Evolutionary conservation across 2,797 vertebrate genomes (phyloP), one percentile per base, ranked within the genome.

Genomic region (Argyrosomus regius): DNA sequence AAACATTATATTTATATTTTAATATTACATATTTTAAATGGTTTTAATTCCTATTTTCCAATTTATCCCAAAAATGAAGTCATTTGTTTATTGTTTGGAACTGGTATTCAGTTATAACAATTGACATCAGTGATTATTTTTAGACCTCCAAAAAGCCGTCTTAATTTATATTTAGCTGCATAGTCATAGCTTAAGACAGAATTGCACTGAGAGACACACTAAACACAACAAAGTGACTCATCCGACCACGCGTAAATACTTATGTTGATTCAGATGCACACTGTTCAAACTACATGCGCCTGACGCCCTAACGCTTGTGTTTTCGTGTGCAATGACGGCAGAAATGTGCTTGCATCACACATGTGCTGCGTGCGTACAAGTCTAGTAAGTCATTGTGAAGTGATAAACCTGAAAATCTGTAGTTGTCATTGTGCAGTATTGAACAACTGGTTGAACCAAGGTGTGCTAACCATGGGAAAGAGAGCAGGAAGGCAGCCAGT

Each of bases 391-490:
- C 31, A 71, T 64, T 73, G 82, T 82, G 49, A 82, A 77, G 56
- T 39, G 31, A 68, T 72, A 59, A 88, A 87, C 79, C 78, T 76
- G 76, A 87, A 92, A 86, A 69, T 88, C 67, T 84, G 48, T 68
- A 56, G 75, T 61, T 75, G 82, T 75, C 87, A 63, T 58, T 77
- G 60, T 53, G 69, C 17, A 3, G 73, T 18, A 77, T 24, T 74
- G 88, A 80, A 88, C 80, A 91, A 94, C 90, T 89, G 90, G 92
- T 93, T 89, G 65, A 90, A 80, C 91, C 60, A 35, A 91, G 87
- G 83, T 20, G 80, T 85, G 87, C 69, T 79, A 49, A 63, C 45
- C 78, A 69, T 91, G 91, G 87, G 90, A 92, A 91, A 83, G 59
- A 79, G 39, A 72, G 69, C 78, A 87, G 79, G 61, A 62, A 84